Evolutionary conservation across 2,888 invertebrate genomes (phyloP).

Genomic region (Disparrhopalites patrizii): DNA sequence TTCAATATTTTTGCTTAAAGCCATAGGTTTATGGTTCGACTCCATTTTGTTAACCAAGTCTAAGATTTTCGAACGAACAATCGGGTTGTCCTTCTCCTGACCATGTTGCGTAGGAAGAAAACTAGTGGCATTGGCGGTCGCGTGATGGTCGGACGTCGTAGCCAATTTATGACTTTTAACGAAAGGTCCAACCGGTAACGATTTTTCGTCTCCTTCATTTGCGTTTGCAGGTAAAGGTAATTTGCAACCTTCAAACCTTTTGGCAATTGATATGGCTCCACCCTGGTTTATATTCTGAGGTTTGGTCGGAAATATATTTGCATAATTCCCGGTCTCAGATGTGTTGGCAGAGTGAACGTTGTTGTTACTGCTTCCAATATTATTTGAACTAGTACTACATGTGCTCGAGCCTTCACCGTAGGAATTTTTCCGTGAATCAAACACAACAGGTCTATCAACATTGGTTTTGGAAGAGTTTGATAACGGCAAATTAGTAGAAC

Average conservation of each 20-base stretch:
- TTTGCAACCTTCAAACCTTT: slow-evolving; percentile 30
- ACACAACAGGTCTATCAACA: slow-evolving; percentile 42
- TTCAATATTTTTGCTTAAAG: slow-evolving; percentile 38
- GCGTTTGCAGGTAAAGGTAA: slow-evolving; percentile 36
- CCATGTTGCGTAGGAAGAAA: slow-evolving; percentile 22
- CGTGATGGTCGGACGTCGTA: background rate
- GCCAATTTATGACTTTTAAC: background rate
- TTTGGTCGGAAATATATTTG: background rate
- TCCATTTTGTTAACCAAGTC: slow-evolving; percentile 48
- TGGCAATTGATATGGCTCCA: slow-evolving; percentile 13
- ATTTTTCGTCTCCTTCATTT: slow-evolving; percentile 31
- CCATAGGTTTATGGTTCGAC: slow-evolving; percentile 39
- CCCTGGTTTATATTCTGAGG: slow-evolving; percentile 9
- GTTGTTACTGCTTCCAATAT: slow-evolving; percentile 27
- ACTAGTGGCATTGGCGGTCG: background rate
- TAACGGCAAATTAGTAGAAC: background rate
- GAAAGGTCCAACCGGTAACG: background rate
- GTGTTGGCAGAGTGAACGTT: background rate
- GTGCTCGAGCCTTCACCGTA: slow-evolving; percentile 13
- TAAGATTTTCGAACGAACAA: slow-evolving; percentile 44
- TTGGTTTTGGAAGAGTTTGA: slow-evolving; percentile 20
- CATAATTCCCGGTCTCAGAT: slow-evolving; percentile 8
- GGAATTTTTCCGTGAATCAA: slow-evolving; percentile 42
- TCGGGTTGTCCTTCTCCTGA: slow-evolving; percentile 16
- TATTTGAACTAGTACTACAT: slow-evolving; percentile 15